phyloP scores from a whole-genome alignment of 2,113 vertebrate genomes.

The Agelaius phoeniceus region DNA sequence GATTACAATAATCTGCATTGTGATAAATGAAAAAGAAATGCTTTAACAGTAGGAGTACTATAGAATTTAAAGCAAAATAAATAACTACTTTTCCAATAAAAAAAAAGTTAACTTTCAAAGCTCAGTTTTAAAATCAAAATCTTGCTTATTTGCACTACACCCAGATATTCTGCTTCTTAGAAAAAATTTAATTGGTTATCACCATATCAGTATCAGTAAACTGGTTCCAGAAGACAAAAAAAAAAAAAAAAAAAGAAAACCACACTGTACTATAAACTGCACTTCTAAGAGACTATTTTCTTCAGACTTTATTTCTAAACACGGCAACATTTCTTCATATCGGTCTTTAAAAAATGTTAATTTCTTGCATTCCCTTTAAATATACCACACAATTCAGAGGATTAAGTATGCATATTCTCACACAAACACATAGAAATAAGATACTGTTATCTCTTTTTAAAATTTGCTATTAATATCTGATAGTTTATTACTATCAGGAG shows the following conservation, averaged over 20 bases:
- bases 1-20: neutral
- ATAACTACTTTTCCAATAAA: neutral
- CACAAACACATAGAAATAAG: neutral
- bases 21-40: neutral
- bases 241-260: neutral
- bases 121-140: neutral
- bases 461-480: neutral
- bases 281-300: neutral
- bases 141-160: neutral
- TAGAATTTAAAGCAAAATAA: neutral
- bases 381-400: neutral
- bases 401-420: neutral
- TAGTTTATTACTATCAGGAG: neutral
- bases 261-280: neutral
- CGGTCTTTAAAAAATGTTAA: neutral
- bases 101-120: neutral
- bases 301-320: neutral
- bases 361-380: neutral
- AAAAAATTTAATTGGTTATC: neutral
- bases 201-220: neutral
- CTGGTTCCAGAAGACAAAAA: neutral
- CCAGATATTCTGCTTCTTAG: neutral
- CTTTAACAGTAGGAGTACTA: neutral
- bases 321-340: neutral
- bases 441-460: neutral